These are phyloP conservation scores for Sarcophaga caerulescens DNA, from an alignment of 2,888 invertebrate genomes.

Conservation along the genomic window DNA sequence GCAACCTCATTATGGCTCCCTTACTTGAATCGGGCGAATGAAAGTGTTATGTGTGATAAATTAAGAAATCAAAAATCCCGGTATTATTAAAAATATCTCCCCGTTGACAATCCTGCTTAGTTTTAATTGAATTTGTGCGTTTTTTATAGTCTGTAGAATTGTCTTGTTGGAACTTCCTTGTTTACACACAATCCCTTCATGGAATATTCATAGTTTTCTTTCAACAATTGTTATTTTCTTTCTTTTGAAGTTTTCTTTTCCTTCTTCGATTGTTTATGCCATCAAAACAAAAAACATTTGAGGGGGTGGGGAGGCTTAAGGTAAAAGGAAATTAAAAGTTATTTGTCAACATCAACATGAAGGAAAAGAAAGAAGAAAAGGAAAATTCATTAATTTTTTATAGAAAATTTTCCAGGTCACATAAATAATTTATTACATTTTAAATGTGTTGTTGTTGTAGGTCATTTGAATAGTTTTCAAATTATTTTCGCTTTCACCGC, in stretches of 20 bases:
- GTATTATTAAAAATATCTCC: too few relatives aligned
- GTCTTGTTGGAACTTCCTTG: background rate
- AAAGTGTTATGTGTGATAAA: too few relatives aligned
- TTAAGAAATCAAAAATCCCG: too few relatives aligned
- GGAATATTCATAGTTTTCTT: background rate
- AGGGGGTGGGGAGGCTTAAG: too few relatives aligned
- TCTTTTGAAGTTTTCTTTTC: background rate
- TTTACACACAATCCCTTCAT: background rate
- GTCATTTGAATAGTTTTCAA: constrained; percentile 26
- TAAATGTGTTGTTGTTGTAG: constrained; percentile 18
- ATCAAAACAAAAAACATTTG: background rate
- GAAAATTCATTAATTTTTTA: constrained; percentile 40
- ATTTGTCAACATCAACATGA: constrained; percentile 21
- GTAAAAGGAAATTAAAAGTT: constrained; percentile 20
- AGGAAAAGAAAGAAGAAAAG: background rate
- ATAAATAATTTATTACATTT: constrained; percentile 47
- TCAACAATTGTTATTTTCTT: background rate
- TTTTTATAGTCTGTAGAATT: background rate
- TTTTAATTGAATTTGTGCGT: background rate
- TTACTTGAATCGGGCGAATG: too few relatives aligned
- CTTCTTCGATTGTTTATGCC: background rate
- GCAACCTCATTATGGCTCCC: too few relatives aligned
- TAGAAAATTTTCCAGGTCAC: constrained; percentile 49
- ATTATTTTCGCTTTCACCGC: background rate
- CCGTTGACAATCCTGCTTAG: background rate